Conservation (phyloP, 2,113 vertebrate genomes). For the Prinia subflava region DNA sequence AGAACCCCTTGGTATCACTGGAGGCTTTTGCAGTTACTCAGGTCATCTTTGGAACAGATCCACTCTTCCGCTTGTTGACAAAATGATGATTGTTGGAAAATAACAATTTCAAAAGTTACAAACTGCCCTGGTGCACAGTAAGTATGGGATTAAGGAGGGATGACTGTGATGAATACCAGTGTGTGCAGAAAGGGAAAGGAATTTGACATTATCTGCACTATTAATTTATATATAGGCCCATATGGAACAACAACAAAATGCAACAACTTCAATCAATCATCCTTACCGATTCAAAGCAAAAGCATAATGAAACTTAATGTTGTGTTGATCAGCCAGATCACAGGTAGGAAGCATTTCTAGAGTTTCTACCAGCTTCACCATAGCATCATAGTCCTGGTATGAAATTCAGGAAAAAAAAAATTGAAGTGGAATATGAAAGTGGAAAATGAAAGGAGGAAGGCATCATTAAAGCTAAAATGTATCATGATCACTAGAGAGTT, state of each 20-base stretch:
- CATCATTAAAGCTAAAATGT: not conserved
- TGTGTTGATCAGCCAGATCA: conserved; percentile 89
- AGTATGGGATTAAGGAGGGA: not conserved
- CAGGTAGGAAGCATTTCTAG: conserved; percentile 91
- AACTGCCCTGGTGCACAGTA: not conserved
- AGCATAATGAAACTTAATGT: conserved; percentile 95
- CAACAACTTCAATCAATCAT: not conserved
- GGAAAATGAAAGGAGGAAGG: not conserved
- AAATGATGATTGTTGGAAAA: not conserved
- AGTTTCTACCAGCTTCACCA: conserved; percentile 95
- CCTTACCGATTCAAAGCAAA: conserved; percentile 94
- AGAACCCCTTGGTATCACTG: not conserved
- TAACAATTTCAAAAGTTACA: not conserved
- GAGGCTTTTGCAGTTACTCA: not conserved
- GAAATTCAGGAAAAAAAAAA: not conserved
- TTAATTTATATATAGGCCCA: not conserved
- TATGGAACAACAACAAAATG: not conserved
- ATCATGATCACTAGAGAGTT: not conserved
- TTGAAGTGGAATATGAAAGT: not conserved
- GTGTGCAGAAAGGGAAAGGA: not conserved
- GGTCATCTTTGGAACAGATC: not conserved
- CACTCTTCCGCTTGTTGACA: not conserved
- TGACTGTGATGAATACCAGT: not conserved
- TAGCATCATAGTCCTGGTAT: conserved; percentile 90
- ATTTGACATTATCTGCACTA: not conserved